These are phyloP conservation scores for Salmo trutta DNA, from an alignment of 2,797 vertebrate species.

Conservation along the genomic window DNA sequence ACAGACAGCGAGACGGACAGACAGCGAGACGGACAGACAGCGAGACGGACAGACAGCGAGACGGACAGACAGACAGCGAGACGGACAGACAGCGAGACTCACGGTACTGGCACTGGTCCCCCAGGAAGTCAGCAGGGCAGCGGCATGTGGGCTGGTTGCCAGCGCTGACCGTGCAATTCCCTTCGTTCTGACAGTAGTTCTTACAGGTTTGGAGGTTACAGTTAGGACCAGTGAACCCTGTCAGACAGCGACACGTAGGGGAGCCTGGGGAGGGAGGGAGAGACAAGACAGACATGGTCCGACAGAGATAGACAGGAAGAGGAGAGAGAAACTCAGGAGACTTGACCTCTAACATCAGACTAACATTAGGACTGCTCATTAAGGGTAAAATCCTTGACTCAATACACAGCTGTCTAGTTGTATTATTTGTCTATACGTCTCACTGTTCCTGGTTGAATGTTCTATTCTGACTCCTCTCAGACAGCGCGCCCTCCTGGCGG, in stretches of 20 bases:
- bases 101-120: constrained; percentile 94
- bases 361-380: neutral
- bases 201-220: constrained; percentile 88
- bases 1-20: neutral
- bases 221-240: constrained; percentile 88
- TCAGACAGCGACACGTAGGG: constrained; percentile 91
- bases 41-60: too few species aligned
- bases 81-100: constrained; percentile 63
- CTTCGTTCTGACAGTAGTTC: constrained; percentile 86
- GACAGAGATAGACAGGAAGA: neutral
- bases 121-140: constrained; percentile 81
- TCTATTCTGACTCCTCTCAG: neutral
- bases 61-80: too few species aligned
- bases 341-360: neutral
- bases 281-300: neutral
- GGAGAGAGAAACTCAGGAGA: neutral
- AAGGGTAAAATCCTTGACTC: neutral
- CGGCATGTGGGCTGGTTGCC: constrained; percentile 93
- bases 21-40: too few species aligned
- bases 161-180: constrained; percentile 88
- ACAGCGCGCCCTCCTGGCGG: neutral
- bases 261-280: constrained; percentile 72
- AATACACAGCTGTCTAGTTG: neutral
- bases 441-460: neutral
- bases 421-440: neutral